These are phyloP conservation scores for Lamproptera curius DNA, from an alignment of 2,888 invertebrate species.

Conservation along the genomic window DNA sequence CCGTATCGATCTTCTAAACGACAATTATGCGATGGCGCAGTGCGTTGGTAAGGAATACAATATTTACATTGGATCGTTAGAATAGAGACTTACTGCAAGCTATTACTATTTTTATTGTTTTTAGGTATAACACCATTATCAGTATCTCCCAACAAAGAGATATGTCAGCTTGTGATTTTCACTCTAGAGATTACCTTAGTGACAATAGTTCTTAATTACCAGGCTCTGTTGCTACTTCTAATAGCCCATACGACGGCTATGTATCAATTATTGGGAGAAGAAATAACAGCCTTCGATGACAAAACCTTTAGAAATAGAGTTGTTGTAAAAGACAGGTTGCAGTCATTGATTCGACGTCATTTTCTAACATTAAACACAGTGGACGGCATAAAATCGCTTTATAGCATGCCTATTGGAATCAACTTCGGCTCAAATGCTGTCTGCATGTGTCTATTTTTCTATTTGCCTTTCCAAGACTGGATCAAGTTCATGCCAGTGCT, in stretches of 20 bases:
- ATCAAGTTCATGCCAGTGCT: slow-evolving; percentile 49
- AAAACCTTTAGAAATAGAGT: slow-evolving; percentile 32
- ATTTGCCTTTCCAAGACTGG: slow-evolving; percentile 46
- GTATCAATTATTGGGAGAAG: slow-evolving; percentile 50
- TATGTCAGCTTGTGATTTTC: slow-evolving; percentile 43
- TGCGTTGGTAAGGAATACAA: slow-evolving; percentile 50
- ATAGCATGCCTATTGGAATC: slow-evolving; percentile 55
- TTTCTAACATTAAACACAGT: slow-evolving; percentile 39
- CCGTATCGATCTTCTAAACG: slow-evolving; percentile 38
- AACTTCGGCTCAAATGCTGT: slow-evolving; percentile 56
- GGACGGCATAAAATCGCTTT: slow-evolving; percentile 44
- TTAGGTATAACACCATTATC: slow-evolving; percentile 51
- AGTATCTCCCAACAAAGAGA: slow-evolving; percentile 42
- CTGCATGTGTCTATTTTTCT: slow-evolving; percentile 54
- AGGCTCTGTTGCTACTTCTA: slow-evolving; percentile 48
- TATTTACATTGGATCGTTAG: too few relatives aligned
- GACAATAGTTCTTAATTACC: slow-evolving; percentile 47
- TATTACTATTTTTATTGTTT: slow-evolving; percentile 21
- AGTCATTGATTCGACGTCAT: slow-evolving; percentile 44
- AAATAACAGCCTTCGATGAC: slow-evolving; percentile 41
- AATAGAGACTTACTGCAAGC: too few relatives aligned
- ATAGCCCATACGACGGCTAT: slow-evolving; percentile 55
- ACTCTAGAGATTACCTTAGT: slow-evolving; percentile 44
- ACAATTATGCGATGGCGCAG: slow-evolving; percentile 46
- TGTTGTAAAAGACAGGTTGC: slow-evolving; percentile 38